phyloP scores from a whole-genome alignment of 2,113 vertebrate species.

The Fulmarus glacialis region DNA sequence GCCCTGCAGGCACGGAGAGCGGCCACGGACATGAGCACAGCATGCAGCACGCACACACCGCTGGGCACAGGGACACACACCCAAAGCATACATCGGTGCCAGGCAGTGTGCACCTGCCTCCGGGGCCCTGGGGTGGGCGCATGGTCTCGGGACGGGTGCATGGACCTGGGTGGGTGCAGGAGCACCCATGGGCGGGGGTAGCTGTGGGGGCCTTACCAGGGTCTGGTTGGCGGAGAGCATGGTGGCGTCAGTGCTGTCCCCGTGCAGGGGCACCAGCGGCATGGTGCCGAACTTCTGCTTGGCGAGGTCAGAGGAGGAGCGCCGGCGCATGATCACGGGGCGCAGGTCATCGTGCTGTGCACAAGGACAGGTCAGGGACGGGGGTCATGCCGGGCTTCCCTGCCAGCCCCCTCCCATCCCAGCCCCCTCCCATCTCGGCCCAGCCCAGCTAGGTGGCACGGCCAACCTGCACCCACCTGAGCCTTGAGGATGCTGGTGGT shows the following conservation, averaged over 20 bases:
- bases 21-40: accelerated
- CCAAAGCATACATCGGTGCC: accelerated
- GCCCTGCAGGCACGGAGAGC: neutral
- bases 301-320: constrained; percentile 89
- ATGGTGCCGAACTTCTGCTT: constrained; percentile 98
- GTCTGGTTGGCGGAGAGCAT: constrained; percentile 96
- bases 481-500: constrained; percentile 91
- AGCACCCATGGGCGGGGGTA: neutral
- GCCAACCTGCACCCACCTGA: constrained; percentile 78
- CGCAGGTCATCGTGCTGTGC: constrained; percentile 84
- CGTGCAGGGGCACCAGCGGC: constrained; percentile 91
- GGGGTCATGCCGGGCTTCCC: neutral
- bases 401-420: neutral
- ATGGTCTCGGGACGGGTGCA: accelerated
- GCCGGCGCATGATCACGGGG: constrained; percentile 85
- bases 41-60: accelerated
- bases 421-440: accelerated
- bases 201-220: constrained; percentile 74
- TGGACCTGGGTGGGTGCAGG: neutral
- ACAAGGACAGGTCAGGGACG: neutral
- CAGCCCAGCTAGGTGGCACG: accelerated
- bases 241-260: constrained; percentile 87
- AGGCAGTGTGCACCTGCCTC: accelerated
- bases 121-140: accelerated
- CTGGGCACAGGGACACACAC: neutral